Evolutionary conservation across 2,888 invertebrate genomes (phyloP).

Genomic region (Lacanobia wlatinum): DNA sequence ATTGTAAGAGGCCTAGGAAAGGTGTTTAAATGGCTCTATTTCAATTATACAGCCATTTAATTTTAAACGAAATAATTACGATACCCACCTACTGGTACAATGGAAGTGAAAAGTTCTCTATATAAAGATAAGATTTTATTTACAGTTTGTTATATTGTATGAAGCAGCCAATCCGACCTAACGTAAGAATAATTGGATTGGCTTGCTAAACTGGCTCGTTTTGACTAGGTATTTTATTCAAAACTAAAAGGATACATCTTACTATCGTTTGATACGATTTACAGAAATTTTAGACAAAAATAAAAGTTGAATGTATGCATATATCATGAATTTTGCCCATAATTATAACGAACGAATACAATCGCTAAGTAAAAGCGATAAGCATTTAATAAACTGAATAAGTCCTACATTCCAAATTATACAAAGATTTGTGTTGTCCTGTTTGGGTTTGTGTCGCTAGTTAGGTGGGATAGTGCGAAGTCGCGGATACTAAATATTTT

Average conservation of each 20-base stretch:
- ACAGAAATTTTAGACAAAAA: background rate
- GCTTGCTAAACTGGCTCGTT: background rate
- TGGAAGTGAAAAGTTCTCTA: constrained; percentile 49
- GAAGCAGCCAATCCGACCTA: background rate
- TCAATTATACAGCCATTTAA: constrained; percentile 38
- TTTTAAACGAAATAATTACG: constrained; percentile 46
- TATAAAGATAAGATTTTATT: constrained; percentile 45
- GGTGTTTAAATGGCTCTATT: constrained; percentile 36
- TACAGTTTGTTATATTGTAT: constrained; percentile 15
- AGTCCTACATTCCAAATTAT: constrained; percentile 66
- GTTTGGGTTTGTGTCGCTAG: constrained; percentile 61
- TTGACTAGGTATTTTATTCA: background rate
- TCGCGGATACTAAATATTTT: constrained; percentile 50
- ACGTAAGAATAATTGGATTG: constrained; percentile 17
- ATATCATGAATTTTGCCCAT: background rate
- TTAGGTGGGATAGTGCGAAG: constrained; percentile 57
- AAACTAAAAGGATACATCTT: background rate
- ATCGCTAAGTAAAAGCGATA: constrained; percentile 35
- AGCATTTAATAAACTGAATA: constrained; percentile 61
- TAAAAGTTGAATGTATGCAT: background rate
- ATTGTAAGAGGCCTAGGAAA: constrained; percentile 29
- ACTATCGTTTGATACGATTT: background rate
- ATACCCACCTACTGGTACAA: constrained; percentile 77
- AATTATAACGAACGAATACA: constrained; percentile 15
- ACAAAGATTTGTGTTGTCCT: constrained; percentile 60